A percentile compares a stretch with the other conserved stretches of the same genome.
phyloP scores from a whole-genome alignment of 2,888 invertebrate genomes.

The Caenorhabditis panamensis region DNA sequence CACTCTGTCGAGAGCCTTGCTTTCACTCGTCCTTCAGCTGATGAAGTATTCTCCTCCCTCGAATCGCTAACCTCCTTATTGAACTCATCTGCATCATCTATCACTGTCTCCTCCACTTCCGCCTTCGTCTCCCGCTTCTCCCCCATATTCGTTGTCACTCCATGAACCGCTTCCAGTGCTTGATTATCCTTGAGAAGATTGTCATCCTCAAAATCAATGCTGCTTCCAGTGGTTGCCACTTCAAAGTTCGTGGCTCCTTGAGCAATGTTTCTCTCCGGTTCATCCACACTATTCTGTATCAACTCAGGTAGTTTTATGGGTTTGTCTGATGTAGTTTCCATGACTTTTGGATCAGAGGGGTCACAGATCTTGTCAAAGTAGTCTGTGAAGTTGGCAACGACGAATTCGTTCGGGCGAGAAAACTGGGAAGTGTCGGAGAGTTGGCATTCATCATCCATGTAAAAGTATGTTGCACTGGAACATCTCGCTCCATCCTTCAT shows the following conservation, averaged over 20 bases:
- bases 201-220: slow-evolving; percentile 43
- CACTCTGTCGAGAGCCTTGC: slow-evolving; percentile 78
- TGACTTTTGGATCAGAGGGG: slow-evolving; percentile 53
- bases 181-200: slow-evolving; percentile 46
- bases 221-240: slow-evolving; percentile 34
- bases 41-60: slow-evolving; percentile 23
- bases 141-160: slow-evolving; percentile 32
- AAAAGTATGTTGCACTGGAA: slow-evolving; percentile 75
- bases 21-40: slow-evolving; percentile 38
- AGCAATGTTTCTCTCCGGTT: slow-evolving; percentile 36
- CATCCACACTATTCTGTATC: slow-evolving; percentile 40
- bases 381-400: slow-evolving; percentile 72
- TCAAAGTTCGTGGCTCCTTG: slow-evolving; percentile 56
- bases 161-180: slow-evolving; percentile 41
- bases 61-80: slow-evolving; percentile 18
- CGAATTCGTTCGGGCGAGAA: slow-evolving; percentile 75
- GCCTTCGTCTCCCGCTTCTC: slow-evolving; percentile 34
- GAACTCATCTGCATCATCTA: slow-evolving; percentile 67
- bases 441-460: slow-evolving; percentile 75
- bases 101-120: slow-evolving; percentile 61
- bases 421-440: slow-evolving; percentile 75
- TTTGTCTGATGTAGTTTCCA: no score
- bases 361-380: slow-evolving; percentile 78
- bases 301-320: slow-evolving; percentile 27
- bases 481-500: slow-evolving; percentile 80